Evolutionary conservation across 2,797 vertebrate species (phyloP).

Genomic region (Syngnathus acus): DNA sequence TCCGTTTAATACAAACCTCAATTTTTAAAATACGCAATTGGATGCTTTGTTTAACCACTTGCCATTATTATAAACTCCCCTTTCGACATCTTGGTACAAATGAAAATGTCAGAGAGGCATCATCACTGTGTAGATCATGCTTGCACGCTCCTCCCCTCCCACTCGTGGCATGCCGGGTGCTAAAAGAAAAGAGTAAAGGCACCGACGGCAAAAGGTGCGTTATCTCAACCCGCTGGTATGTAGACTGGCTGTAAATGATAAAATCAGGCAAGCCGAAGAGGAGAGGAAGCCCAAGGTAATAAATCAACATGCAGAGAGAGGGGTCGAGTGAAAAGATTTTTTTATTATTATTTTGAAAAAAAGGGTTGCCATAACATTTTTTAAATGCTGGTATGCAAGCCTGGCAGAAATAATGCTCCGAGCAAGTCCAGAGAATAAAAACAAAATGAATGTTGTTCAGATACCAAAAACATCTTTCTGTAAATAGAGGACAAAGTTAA

Average conservation of each 20-base stretch:
- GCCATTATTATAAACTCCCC: background rate
- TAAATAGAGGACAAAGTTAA: background rate
- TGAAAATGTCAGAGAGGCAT: conserved; percentile 13
- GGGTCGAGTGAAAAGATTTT: conserved; percentile 34
- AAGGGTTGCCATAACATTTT: conserved; percentile 20
- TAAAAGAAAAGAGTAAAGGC: conserved; percentile 42
- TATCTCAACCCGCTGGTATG: conserved; percentile 62
- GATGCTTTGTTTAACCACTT: background rate
- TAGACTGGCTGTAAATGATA: conserved; percentile 45
- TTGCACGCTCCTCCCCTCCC: conserved; percentile 31
- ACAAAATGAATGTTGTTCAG: conserved; percentile 26
- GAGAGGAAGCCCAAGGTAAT: conserved; percentile 41
- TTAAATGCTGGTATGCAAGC: conserved; percentile 22
- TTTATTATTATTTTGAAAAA: conserved; percentile 7
- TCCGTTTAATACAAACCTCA: background rate
- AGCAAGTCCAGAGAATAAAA: conserved; percentile 17
- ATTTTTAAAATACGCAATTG: background rate
- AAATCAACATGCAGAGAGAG: conserved; percentile 38
- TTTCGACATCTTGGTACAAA: conserved; percentile 22
- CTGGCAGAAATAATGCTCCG: conserved; percentile 21
- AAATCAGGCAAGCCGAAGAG: conserved; percentile 56
- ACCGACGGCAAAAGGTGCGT: conserved; percentile 25
- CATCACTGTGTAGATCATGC: conserved; percentile 27
- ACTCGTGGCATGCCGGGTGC: conserved; percentile 50
- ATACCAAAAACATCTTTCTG: background rate